Evolutionary conservation across 2,888 invertebrate genomes (phyloP), one percentile per base, ranked within the genome.

Genomic region (Encarsia formosa): DNA sequence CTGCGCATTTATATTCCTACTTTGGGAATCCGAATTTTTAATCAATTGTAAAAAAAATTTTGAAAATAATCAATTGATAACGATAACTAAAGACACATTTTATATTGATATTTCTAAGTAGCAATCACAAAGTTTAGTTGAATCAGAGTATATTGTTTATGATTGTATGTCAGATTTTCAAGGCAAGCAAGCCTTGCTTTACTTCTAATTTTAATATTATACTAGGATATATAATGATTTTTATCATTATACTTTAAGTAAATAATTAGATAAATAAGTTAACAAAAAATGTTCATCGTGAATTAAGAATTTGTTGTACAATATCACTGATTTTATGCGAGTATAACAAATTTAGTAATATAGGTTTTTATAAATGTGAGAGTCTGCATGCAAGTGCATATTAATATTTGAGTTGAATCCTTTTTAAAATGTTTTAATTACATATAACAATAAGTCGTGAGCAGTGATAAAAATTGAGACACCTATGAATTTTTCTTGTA

Each of bases 1-100:
- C 52, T 54, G 54, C 54, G 59, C 58, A 58, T 59, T 59, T 59
- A 59, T 52, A 54, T 50, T n/a, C 58, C 54, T 54, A 48, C 31
- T 56, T 56, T 52, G 48, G 43, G 48, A 56, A 52, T 54, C 20
- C 49, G 52, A 55, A 53, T 55, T 56, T 40, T 47, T 46, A 51
- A 51, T 49, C 49, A n/a, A 50, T 24, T 47, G 46, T 49, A 47
- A 45, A 35, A 37, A 24, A 48, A 48, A 50, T 38, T 49, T 34
- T 22, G 41, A 49, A 51, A 43, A 48, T 22, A 37, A 58, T 53
- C n/a, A 49, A 9, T 49, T 48, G 47, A 49, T 31, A 39, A 51
- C 32, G 52, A 42, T 23, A 49, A 44, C 38, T n/a, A 32, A 45
- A 45, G 49, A 49, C n/a, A 42, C 23, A 46, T 50, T 56, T 56